Conservation (phyloP, 1,140 invertebrate genomes). For the Oedothorax gibbosus region DNA sequence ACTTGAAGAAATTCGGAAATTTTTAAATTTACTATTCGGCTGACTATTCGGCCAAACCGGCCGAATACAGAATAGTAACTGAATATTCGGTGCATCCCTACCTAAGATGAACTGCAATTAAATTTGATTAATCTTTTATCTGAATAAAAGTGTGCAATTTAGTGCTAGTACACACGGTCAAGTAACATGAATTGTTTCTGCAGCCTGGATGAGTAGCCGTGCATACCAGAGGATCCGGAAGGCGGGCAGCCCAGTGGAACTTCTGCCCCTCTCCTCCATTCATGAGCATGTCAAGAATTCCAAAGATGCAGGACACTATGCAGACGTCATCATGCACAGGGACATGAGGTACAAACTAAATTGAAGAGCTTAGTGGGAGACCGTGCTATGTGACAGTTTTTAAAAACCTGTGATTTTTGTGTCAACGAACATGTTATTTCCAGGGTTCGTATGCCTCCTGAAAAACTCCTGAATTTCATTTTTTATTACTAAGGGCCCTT, state of each 20-base stretch:
- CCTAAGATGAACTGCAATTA: too few species aligned
- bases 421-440: neutral
- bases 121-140: too few species aligned
- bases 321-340: slow-evolving; percentile 74
- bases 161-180: too few species aligned
- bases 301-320: slow-evolving; percentile 73
- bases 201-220: slow-evolving; percentile 74
- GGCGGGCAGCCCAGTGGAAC: slow-evolving; percentile 69
- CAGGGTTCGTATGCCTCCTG: neutral
- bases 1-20: too few species aligned
- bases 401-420: too few species aligned
- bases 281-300: slow-evolving; percentile 73
- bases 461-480: neutral
- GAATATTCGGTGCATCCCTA: too few species aligned
- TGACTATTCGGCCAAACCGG: too few species aligned
- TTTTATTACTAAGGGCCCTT: neutral
- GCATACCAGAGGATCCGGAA: slow-evolving; percentile 71
- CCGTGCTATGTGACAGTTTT: neutral
- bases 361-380: neutral
- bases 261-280: slow-evolving; percentile 73
- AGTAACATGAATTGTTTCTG: neutral
- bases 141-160: too few species aligned
- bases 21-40: too few species aligned
- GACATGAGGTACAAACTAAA: slow-evolving; percentile 71
- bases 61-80: too few species aligned